A percentile compares a stretch with the other conserved stretches of the same genome.
Evolutionary conservation across 2,113 vertebrate species (phyloP).

Genomic region (Callorhinus ursinus): DNA sequence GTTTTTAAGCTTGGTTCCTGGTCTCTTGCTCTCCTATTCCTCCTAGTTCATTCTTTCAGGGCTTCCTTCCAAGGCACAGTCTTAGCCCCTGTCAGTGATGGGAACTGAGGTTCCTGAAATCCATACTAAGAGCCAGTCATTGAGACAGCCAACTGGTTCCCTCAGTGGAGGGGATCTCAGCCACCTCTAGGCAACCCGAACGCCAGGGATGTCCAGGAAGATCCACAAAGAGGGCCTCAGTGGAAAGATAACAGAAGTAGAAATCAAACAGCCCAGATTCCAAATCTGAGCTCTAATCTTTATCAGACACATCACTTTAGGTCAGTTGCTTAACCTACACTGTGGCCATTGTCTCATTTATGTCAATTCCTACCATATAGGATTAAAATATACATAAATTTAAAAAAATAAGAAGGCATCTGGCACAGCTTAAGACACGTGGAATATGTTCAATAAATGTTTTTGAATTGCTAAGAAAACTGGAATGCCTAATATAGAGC

Average conservation of each 20-base stretch:
- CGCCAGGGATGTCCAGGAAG: neutral
- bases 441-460: neutral
- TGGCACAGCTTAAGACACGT: neutral
- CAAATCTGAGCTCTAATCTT: neutral
- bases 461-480: neutral
- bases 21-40: rapidly evolving
- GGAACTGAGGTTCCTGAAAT: neutral
- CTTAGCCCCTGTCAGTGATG: neutral
- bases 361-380: neutral
- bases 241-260: neutral
- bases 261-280: neutral
- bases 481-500: neutral
- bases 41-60: neutral
- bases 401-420: neutral
- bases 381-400: neutral
- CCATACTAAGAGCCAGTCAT: neutral
- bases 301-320: too few relatives aligned
- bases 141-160: neutral
- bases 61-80: neutral
- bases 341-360: neutral
- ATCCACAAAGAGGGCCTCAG: neutral
- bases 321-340: neutral
- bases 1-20: rapidly evolving
- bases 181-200: rapidly evolving
- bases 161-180: neutral